phyloP scores from a whole-genome alignment of 2,797 vertebrate species.

The Macropus fuliginosus region DNA sequence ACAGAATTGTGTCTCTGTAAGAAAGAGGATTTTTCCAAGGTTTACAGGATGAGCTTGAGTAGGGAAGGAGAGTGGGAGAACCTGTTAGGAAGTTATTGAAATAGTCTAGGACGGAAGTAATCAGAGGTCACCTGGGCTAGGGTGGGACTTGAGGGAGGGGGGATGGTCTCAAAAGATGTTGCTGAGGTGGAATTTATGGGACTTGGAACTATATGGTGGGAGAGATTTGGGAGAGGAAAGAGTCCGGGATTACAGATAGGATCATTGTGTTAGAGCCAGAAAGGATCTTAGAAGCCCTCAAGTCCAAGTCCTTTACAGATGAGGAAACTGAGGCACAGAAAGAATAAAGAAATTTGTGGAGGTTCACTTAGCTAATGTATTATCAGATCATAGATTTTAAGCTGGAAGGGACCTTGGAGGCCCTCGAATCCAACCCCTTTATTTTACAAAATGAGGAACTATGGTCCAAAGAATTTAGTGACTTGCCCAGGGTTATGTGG shows the following conservation, averaged over 20 bases:
- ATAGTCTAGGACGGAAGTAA: not conserved
- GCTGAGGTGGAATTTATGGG: not conserved
- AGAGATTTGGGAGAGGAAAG: not conserved
- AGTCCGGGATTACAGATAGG: not conserved
- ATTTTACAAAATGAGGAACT: not conserved
- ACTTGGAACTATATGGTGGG: not conserved
- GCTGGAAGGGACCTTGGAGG: not conserved
- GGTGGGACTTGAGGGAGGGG: not conserved
- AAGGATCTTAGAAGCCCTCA: not conserved
- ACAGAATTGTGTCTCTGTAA: not conserved
- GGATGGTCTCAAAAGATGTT: not conserved
- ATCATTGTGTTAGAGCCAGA: not conserved
- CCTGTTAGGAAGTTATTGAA: not conserved
- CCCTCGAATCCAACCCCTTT: not conserved
- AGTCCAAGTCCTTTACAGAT: not conserved
- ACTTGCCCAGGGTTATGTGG: not conserved
- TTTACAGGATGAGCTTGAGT: not conserved
- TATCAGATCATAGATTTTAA: not conserved
- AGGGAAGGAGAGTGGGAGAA: not conserved
- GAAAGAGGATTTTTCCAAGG: not conserved
- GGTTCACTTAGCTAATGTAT: not conserved
- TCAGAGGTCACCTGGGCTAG: not conserved
- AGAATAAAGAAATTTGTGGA: not conserved
- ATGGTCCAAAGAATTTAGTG: not conserved
- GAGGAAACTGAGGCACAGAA: not conserved